These are phyloP conservation scores for Hestina assimilis DNA, from an alignment of 1,140 invertebrate species.

Conservation along the genomic window DNA sequence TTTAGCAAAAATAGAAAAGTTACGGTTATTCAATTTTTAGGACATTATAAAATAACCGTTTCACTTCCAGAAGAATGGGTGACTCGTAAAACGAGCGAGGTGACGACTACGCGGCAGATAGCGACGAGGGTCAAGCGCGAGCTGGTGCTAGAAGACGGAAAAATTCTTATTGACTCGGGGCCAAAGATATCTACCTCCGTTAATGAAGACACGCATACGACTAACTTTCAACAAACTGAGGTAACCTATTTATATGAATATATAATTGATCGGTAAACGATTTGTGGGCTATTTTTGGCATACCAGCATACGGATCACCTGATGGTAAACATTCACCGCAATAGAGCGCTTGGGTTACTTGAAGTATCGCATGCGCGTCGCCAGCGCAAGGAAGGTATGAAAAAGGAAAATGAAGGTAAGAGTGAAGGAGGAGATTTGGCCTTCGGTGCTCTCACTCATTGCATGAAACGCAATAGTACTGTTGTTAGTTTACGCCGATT, in stretches of 20 bases:
- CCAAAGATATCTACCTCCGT: conserved; percentile 94
- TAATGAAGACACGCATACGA: conserved; percentile 91
- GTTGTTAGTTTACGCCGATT: too few species aligned
- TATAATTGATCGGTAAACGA: too few species aligned
- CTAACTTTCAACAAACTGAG: conserved; percentile 91
- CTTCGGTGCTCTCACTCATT: too few species aligned
- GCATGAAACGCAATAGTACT: too few species aligned
- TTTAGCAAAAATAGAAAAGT: neutral
- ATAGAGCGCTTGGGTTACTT: too few species aligned
- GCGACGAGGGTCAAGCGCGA: conserved; percentile 93
- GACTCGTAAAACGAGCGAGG: conserved; percentile 91
- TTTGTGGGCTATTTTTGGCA: too few species aligned
- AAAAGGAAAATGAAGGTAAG: neutral
- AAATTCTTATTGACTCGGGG: conserved; percentile 91
- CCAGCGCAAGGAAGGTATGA: conserved; percentile 9
- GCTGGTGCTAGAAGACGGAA: conserved; percentile 92
- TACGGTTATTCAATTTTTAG: neutral
- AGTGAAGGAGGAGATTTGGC: too few species aligned
- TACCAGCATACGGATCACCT: too few species aligned
- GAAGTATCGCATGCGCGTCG: too few species aligned
- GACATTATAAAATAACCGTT: neutral
- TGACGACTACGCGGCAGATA: conserved; percentile 92
- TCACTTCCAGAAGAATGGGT: conserved; percentile 91
- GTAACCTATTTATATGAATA: too few species aligned
- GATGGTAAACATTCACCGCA: too few species aligned